Percentiles rank a stretch among this genome's conserved stretches.
Conservation (phyloP, 2,797 vertebrate species). For the Sparus aurata region DNA sequence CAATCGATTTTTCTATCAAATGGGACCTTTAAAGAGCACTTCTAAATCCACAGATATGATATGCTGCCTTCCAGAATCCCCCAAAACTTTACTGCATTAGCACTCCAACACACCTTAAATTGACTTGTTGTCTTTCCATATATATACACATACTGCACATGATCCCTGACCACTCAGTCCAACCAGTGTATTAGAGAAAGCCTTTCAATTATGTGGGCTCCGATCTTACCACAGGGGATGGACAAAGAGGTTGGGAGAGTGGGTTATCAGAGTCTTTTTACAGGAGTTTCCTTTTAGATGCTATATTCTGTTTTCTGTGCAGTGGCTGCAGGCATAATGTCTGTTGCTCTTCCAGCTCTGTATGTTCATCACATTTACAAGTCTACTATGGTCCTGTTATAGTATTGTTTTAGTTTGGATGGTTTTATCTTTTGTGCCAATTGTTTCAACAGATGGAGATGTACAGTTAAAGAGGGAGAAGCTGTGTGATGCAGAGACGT, state of each 20-base stretch:
- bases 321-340: background rate
- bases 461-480: conserved; percentile 13
- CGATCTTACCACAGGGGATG: conserved; percentile 22
- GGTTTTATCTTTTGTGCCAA: background rate
- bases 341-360: background rate
- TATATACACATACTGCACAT: background rate
- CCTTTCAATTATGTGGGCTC: conserved; percentile 30
- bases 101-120: background rate
- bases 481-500: conserved; percentile 21
- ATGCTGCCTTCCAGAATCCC: background rate
- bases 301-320: background rate
- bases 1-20: too few species aligned
- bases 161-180: background rate
- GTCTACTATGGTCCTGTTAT: background rate
- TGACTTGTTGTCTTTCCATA: too few species aligned
- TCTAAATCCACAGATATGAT: background rate
- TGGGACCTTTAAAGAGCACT: background rate
- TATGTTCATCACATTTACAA: background rate
- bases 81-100: background rate
- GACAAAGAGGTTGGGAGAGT: background rate
- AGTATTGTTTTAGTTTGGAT: background rate
- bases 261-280: background rate
- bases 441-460: background rate
- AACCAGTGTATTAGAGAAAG: background rate
- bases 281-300: conserved; percentile 4